Percentiles rank a stretch among this genome's conserved stretches.
Conservation (phyloP, 1,140 invertebrate genomes). For the Anastrepha ludens region DNA sequence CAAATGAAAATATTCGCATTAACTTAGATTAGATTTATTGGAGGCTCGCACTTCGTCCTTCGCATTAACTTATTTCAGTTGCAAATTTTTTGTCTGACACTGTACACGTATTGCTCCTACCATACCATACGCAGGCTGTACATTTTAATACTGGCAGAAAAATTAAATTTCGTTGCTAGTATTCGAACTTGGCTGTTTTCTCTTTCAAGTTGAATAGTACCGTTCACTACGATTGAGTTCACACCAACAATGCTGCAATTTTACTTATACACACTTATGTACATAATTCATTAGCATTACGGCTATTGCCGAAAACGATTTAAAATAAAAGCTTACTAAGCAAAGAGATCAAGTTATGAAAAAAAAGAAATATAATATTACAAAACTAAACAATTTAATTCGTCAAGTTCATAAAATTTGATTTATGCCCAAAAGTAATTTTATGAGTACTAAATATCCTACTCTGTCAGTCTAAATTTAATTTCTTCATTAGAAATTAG, state of each 20-base stretch:
- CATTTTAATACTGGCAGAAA: too few relatives aligned
- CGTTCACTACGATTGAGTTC: not conserved
- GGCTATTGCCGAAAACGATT: not conserved
- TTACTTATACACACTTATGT: not conserved
- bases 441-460: too few relatives aligned
- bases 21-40: too few relatives aligned
- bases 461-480: too few relatives aligned
- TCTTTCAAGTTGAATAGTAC: not conserved
- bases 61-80: too few relatives aligned
- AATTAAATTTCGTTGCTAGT: not conserved
- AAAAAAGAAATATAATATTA: not conserved
- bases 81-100: too few relatives aligned
- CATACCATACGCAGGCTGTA: too few relatives aligned
- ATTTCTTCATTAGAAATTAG: too few relatives aligned
- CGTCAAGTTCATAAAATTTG: slow-evolving; percentile 50
- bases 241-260: not conserved
- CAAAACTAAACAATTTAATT: not conserved
- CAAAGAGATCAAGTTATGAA: slow-evolving; percentile 38
- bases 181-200: not conserved
- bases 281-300: not conserved
- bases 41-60: too few relatives aligned
- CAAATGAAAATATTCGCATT: too few relatives aligned
- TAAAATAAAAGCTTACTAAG: not conserved
- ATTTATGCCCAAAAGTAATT: not conserved
- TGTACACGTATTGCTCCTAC: too few relatives aligned